phyloP scores from a whole-genome alignment of 2,113 vertebrate genomes.

The Daphoenositta chrysoptera region DNA sequence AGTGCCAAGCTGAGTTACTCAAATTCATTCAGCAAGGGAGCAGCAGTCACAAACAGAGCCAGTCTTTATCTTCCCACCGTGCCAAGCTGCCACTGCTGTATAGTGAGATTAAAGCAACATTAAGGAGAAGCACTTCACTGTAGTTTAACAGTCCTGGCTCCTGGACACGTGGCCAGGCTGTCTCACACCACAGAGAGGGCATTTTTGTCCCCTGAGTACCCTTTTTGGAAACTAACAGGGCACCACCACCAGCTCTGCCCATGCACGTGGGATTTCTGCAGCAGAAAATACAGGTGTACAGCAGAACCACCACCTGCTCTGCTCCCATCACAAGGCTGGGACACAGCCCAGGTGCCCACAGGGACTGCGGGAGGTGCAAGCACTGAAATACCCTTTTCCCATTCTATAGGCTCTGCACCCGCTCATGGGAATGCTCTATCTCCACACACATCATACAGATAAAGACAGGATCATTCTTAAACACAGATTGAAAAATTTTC shows the following conservation, averaged over 20 bases:
- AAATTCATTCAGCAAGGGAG: neutral
- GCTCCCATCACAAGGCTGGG: neutral
- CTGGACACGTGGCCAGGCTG: neutral
- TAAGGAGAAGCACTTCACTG: neutral
- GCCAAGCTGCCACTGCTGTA: neutral
- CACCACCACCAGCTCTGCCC: neutral
- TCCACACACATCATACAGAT: neutral
- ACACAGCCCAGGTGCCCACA: neutral
- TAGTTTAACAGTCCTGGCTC: neutral
- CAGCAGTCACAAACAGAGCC: neutral
- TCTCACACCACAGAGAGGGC: neutral
- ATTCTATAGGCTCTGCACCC: accelerated
- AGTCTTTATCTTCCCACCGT: neutral
- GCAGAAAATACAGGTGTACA: neutral
- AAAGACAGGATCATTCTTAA: neutral
- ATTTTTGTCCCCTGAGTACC: neutral
- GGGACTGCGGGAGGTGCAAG: neutral
- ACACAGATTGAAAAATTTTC: neutral
- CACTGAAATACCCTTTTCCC: neutral
- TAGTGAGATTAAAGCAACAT: neutral
- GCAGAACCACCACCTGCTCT: neutral
- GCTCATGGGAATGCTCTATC: neutral
- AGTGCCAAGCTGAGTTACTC: neutral
- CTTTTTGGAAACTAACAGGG: neutral
- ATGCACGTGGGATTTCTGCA: neutral